phyloP scores from a whole-genome alignment of 1,140 invertebrate genomes.

The Scaptodrosophila lebanonensis region DNA sequence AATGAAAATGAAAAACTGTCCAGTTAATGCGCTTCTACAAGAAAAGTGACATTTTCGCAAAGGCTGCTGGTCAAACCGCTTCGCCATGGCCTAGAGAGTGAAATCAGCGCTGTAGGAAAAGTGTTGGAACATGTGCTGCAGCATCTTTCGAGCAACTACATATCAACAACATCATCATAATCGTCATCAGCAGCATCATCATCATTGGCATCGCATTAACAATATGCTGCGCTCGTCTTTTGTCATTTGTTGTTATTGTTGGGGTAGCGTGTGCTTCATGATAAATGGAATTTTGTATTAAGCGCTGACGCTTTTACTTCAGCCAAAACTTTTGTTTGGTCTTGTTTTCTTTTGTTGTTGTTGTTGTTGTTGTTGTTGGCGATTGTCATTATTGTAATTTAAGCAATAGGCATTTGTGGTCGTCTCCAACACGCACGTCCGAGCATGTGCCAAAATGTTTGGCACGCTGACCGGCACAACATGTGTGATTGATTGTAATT shows the following conservation, averaged over 20 bases:
- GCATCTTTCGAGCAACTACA: slow-evolving; percentile 7
- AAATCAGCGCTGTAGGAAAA: slow-evolving; percentile 57
- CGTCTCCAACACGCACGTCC: slow-evolving; percentile 42
- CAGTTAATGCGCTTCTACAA: slow-evolving; percentile 14
- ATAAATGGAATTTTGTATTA: slow-evolving; percentile 64
- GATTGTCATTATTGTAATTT: slow-evolving; percentile 67
- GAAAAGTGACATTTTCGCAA: slow-evolving; percentile 42
- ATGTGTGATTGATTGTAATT: slow-evolving; percentile 73
- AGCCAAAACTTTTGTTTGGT: slow-evolving; percentile 48
- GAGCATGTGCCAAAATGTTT: slow-evolving; percentile 35
- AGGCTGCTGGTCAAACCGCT: slow-evolving; percentile 24
- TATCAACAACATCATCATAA: slow-evolving; percentile 2
- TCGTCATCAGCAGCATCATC: slow-evolving; percentile 21
- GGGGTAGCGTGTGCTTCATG: slow-evolving; percentile 32
- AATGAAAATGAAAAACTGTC: slow-evolving; percentile 62
- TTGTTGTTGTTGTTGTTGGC: slow-evolving; percentile 3
- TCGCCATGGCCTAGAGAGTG: slow-evolving; percentile 49
- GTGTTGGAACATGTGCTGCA: slow-evolving; percentile 62
- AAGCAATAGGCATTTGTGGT: slow-evolving; percentile 25
- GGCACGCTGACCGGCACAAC: slow-evolving; percentile 44
- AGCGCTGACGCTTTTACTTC: slow-evolving; percentile 42
- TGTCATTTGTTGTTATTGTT: slow-evolving; percentile 42
- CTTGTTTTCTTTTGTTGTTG: neutral
- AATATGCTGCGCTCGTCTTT: slow-evolving; percentile 41
- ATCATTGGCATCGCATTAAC: slow-evolving; percentile 39